Percentiles rank a stretch among this genome's conserved stretches.
These are phyloP conservation scores for Chrysolina oricalcia DNA, from an alignment of 2,888 invertebrate species.

Conservation along the genomic window DNA sequence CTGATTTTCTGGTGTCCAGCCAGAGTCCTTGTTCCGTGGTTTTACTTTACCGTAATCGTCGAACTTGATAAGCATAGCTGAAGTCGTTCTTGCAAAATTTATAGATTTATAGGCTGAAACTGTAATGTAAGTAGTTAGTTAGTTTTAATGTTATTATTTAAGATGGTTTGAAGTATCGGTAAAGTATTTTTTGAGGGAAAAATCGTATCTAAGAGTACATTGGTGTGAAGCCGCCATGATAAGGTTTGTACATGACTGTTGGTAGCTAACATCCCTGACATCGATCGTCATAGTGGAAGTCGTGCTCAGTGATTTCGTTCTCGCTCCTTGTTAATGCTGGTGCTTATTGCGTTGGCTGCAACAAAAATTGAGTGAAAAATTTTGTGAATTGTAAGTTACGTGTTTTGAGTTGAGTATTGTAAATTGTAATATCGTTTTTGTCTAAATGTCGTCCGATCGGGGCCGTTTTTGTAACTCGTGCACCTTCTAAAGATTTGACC, in stretches of 20 bases:
- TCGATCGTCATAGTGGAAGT: conserved; percentile 68
- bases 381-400: conserved; percentile 67
- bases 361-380: conserved; percentile 64
- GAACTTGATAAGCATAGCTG: neutral
- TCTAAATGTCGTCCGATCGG: conserved; percentile 28
- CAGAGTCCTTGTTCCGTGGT: neutral
- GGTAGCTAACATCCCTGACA: conserved; percentile 63
- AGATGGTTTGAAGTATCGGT: neutral
- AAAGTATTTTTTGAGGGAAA: neutral
- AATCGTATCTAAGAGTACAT: neutral
- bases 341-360: conserved; percentile 65
- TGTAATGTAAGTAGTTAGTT: neutral
- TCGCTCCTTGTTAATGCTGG: conserved; percentile 56
- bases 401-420: conserved; percentile 44
- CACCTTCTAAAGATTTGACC: conserved; percentile 55
- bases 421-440: conserved; percentile 20
- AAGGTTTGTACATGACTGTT: conserved; percentile 66
- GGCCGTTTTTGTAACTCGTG: conserved; percentile 13
- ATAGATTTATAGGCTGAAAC: neutral
- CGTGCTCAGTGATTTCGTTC: conserved; percentile 63
- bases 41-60: neutral
- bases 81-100: neutral
- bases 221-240: conserved; percentile 59
- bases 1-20: too few relatives aligned
- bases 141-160: neutral